Evolutionary conservation across 2,888 invertebrate species (phyloP).

Genomic region (Lymantria dispar): DNA sequence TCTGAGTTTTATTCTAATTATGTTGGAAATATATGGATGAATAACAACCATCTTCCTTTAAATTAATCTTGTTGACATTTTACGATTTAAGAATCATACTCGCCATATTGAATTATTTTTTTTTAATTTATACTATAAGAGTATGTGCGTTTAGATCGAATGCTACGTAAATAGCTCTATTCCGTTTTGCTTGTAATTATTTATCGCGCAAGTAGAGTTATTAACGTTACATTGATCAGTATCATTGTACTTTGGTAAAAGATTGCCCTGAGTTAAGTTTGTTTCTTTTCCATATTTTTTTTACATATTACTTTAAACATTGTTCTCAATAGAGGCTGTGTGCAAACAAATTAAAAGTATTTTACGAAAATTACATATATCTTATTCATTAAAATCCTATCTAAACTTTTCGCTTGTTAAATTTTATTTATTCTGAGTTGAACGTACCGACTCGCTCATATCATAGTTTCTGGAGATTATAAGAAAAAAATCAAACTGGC

Average conservation of each 20-base stretch:
- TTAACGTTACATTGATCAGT: slow-evolving; percentile 23
- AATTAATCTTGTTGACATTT: slow-evolving; percentile 26
- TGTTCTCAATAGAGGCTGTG: slow-evolving; percentile 79
- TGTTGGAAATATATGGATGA: slow-evolving; percentile 17
- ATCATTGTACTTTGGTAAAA: slow-evolving; percentile 19
- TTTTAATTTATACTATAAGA: slow-evolving; percentile 18
- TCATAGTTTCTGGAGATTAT: too few species aligned
- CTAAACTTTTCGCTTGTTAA: not conserved
- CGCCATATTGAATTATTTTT: slow-evolving; percentile 29
- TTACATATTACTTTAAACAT: slow-evolving; percentile 49
- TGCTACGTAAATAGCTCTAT: slow-evolving; percentile 23
- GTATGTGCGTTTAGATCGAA: slow-evolving; percentile 10
- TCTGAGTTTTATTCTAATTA: slow-evolving; percentile 38
- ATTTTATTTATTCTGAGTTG: too few species aligned
- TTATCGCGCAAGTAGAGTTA: slow-evolving; percentile 31
- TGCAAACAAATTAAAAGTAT: slow-evolving; percentile 81
- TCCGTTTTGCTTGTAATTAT: slow-evolving; percentile 30
- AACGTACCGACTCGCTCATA: too few species aligned
- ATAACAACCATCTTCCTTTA: not conserved
- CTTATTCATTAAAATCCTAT: not conserved
- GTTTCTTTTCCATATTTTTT: slow-evolving; percentile 39
- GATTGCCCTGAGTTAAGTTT: slow-evolving; percentile 26
- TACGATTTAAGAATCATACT: slow-evolving; percentile 28
- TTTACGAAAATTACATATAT: slow-evolving; percentile 50
- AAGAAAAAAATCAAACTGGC: too few species aligned